Evolutionary conservation across 2,113 vertebrate species (phyloP), one percentile per base, ranked within the genome.

Genomic region (Tautogolabrus adspersus): DNA sequence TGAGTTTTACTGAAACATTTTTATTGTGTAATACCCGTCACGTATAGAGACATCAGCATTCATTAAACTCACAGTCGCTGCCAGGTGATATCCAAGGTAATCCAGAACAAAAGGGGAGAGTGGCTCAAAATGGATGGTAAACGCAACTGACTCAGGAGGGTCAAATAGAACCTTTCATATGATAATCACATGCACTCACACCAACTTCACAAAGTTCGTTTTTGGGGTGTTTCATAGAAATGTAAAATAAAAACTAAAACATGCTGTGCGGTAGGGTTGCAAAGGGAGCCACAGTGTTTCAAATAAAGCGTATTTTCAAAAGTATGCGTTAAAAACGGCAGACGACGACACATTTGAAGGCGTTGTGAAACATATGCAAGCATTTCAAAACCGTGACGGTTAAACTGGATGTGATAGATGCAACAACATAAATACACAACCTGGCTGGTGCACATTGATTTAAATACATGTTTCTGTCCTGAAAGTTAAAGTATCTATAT

Each of bases 1-100:
- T 59, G 90, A 92, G 90, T 85, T 95, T 93, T 85, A 83, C 86
- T 81, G 83, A 90, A 93, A 92, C 89, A 93, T 95, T 95, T 94
- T 91, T 90, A 94, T 93, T 93, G 91, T 93, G 92, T 91, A 94
- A 94, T 91, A 90, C 90, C 90, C 83, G 66, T 79, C 87, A 91
- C 88, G 79, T 92, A 93, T 90, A 92, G 82, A 92, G 89, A 92
- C 88, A 93, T 94, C 92, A 92, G 91, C 88, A 87, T 92, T 93
- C 90, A 94, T 94, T 93, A 93, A 69, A 74, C 85, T 93, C 83
- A 83, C 87, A 88, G 88, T 88, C 87, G 68, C 52, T 72, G 82
- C 81, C 88, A 90, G 88, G 92, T 91, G 86, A 91, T 86, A 81
- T 66, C 66, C 86, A 82, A 89, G 57, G 82, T 83, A 86, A 83